phyloP scores from a whole-genome alignment of 2,113 vertebrate species.

The Epinephelus fuscoguttatus region DNA sequence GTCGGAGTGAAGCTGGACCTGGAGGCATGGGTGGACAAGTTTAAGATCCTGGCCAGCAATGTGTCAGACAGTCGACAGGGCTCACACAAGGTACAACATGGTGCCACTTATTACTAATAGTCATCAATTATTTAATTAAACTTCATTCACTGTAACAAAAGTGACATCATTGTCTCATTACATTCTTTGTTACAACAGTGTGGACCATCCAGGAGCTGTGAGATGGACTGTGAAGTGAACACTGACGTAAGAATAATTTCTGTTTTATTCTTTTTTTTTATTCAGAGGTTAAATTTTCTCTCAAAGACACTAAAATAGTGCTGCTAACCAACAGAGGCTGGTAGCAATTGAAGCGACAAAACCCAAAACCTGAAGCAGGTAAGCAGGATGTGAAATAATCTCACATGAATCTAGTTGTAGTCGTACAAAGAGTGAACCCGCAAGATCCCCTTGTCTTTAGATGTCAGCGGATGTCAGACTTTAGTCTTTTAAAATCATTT shows the following conservation, averaged over 20 bases:
- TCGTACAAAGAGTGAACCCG: too few relatives aligned
- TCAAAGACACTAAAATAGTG: too few relatives aligned
- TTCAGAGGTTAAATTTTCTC: too few relatives aligned
- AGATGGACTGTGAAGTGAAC: conserved; percentile 99
- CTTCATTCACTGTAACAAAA: not conserved
- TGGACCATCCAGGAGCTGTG: conserved; percentile 94
- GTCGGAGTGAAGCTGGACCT: conserved; percentile 97
- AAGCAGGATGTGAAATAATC: too few relatives aligned
- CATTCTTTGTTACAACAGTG: conserved; percentile 85
- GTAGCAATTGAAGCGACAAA: too few relatives aligned
- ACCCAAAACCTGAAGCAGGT: too few relatives aligned
- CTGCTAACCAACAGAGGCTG: too few relatives aligned
- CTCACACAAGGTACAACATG: conserved; percentile 88
- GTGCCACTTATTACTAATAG: not conserved
- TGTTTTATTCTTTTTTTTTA: not conserved
- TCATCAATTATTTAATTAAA: not conserved
- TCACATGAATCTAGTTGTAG: too few relatives aligned
- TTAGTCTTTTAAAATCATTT: too few relatives aligned
- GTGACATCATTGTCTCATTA: conserved; percentile 14
- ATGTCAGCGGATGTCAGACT: too few relatives aligned
- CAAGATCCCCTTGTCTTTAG: too few relatives aligned
- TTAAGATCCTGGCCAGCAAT: conserved; percentile 98
- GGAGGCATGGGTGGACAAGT: conserved; percentile 98
- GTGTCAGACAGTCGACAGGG: conserved; percentile 92
- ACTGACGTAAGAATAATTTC: conserved; percentile 88